Conservation (phyloP, 2,797 vertebrate genomes). For the Iguana delicatissima region DNA sequence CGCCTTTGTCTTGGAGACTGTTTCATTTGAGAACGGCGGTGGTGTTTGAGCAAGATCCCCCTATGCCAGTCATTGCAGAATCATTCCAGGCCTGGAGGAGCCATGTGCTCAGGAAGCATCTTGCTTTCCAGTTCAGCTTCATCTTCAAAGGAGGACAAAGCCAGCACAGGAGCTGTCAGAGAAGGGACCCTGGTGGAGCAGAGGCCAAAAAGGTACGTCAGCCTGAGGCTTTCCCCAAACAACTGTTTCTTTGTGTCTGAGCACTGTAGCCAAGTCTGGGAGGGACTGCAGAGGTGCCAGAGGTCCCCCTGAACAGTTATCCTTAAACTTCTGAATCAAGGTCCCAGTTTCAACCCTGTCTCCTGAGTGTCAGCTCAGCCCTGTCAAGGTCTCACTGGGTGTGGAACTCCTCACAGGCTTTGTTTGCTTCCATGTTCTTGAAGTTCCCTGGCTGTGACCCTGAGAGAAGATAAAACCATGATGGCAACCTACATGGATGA, state of each 20-base stretch:
- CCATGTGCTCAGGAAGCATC: background rate
- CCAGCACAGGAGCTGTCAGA: background rate
- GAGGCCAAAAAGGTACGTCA: constrained; percentile 8
- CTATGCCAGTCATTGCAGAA: background rate
- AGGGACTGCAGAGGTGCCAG: background rate
- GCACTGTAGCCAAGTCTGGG: background rate
- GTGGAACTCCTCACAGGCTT: background rate
- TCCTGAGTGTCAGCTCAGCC: background rate
- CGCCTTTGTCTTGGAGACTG: background rate
- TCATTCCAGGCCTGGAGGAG: background rate
- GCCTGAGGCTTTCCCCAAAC: background rate
- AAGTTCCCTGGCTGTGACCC: constrained; percentile 13
- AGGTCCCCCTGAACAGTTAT: background rate
- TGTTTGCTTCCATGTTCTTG: background rate
- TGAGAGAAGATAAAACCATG: constrained; percentile 34
- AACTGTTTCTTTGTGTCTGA: too few relatives aligned
- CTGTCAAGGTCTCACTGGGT: too few relatives aligned
- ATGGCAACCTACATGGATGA: constrained; percentile 2
- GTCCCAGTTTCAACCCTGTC: background rate
- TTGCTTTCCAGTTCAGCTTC: constrained; percentile 4
- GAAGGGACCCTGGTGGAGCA: background rate
- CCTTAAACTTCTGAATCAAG: background rate
- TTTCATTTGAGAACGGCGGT: too few relatives aligned
- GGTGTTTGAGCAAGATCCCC: background rate
- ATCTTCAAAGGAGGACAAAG: constrained; percentile 15